phyloP scores from a whole-genome alignment of 2,797 vertebrate genomes.

The Poecilia velifera region DNA sequence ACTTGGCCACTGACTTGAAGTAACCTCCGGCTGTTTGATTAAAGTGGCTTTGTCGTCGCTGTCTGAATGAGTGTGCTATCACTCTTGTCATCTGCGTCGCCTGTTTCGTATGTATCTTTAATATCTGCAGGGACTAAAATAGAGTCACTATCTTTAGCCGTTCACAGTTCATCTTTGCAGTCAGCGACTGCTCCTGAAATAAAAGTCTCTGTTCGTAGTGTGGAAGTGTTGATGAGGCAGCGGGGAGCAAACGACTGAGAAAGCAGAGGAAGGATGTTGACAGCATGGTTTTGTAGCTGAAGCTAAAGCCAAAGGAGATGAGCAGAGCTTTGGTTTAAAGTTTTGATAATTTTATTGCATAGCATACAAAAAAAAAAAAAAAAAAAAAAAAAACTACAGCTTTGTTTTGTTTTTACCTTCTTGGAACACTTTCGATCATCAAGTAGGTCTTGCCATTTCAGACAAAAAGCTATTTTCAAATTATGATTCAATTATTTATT shows the following conservation, averaged over 20 bases:
- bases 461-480: background rate
- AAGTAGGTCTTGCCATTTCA: background rate
- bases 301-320: slow-evolving; percentile 26
- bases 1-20: slow-evolving; percentile 12
- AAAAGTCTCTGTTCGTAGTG: slow-evolving; percentile 54
- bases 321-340: background rate
- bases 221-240: slow-evolving; percentile 64
- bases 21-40: slow-evolving; percentile 49
- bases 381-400: background rate
- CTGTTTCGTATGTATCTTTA: slow-evolving; percentile 75
- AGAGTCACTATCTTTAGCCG: slow-evolving; percentile 77
- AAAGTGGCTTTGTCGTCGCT: slow-evolving; percentile 27
- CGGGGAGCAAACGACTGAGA: slow-evolving; percentile 23
- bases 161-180: slow-evolving; percentile 73
- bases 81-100: slow-evolving; percentile 55
- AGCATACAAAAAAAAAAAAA: background rate
- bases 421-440: no score
- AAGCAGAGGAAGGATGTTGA: slow-evolving; percentile 30
- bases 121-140: slow-evolving; percentile 73
- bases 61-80: slow-evolving; percentile 52
- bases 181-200: slow-evolving; percentile 69
- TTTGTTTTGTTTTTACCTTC: no score
- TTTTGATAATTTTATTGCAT: background rate
- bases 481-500: no score
- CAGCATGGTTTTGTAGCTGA: slow-evolving; percentile 40